Base-by-base conservation (phyloP, 2,113 vertebrate genomes). In the Lagopus leucura region DNA sequence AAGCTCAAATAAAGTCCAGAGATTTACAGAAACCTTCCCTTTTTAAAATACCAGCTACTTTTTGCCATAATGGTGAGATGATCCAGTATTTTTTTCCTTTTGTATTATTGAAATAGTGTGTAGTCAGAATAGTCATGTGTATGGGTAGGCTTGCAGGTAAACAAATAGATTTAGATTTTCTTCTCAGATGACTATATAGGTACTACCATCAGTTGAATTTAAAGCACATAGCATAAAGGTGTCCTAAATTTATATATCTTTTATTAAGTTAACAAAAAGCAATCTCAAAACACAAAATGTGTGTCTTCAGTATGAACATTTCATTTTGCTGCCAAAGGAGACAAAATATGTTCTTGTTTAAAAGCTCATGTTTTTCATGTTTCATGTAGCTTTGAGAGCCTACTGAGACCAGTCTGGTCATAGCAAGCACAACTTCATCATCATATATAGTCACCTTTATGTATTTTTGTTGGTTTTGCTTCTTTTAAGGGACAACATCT, bases 401-500 rank as follows among this genome's bases (percentile, higher is more conserved):
- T n/a, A 2, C 24, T 70, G 36, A 76, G 87, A 6, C 13, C 38
- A 58, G 40, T 8, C 11, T n/a, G 17, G 11, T 60, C 91, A 22
- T 25, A 76, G 27, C 11, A 75, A 55, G 5, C 60, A 40, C 34
- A 81, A 16, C 5, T 77, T 69, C 28, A 15, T 69, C 7, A n/a
- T 52, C 17, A 40, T 14, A 3, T 40, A 10, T 2, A 4, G 79
- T 82, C 8, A 18, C 24, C 91, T 88, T 25, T 27, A 30, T 30
- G 13, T 76, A 1, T 15, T 79, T 80, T 48, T 54, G n/a, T 20
- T 2, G 43, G 65, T 85, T 86, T 76, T 91, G 1, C 30, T 85
- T 57, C 2, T 64, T 92, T 96, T 60, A 66, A 98, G 97, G 95
- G 94, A 13, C 97, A 96, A 8, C 97, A 64, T 47, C 95, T 97